phyloP scores from a whole-genome alignment of 2,113 vertebrate species.

The Myrmophylax atrothorax region DNA sequence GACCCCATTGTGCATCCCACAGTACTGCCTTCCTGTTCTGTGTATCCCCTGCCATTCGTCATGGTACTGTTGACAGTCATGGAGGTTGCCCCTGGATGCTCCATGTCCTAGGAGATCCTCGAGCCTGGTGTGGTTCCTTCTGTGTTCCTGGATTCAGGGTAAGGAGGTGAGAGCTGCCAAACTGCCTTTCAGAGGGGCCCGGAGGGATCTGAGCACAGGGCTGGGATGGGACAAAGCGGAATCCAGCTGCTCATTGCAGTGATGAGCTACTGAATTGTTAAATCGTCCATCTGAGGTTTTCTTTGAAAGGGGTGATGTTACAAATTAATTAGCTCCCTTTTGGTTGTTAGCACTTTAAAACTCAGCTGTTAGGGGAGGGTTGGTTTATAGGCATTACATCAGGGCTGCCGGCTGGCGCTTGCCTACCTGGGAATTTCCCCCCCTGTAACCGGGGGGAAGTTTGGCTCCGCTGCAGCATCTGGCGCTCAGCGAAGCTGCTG shows the following conservation, averaged over 20 bases:
- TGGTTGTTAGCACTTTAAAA: constrained; percentile 48
- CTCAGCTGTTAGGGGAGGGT: constrained; percentile 43
- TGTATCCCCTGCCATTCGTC: not conserved
- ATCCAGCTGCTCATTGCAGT: accelerated
- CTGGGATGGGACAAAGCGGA: not conserved
- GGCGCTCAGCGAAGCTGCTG: not conserved
- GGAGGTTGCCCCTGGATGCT: not conserved
- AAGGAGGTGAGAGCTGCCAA: not conserved
- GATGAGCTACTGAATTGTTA: not conserved
- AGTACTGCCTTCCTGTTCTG: not conserved
- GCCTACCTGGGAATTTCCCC: constrained; percentile 35
- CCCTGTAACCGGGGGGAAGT: not conserved
- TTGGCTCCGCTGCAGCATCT: not conserved
- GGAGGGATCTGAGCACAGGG: not conserved
- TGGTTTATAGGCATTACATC: constrained; percentile 50
- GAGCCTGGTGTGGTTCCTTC: not conserved
- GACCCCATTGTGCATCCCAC: not conserved
- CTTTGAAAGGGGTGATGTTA: constrained; percentile 42
- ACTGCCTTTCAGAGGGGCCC: not conserved
- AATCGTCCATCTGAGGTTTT: not conserved
- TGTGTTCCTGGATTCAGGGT: not conserved
- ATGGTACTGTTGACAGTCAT: not conserved
- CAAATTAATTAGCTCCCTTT: constrained; percentile 53
- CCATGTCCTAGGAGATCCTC: not conserved
- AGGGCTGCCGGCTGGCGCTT: constrained; percentile 28